Percentiles rank a stretch among this genome's conserved stretches.
These are phyloP conservation scores for Tenthredo livida DNA, from an alignment of 2,888 invertebrate genomes.

Conservation along the genomic window DNA sequence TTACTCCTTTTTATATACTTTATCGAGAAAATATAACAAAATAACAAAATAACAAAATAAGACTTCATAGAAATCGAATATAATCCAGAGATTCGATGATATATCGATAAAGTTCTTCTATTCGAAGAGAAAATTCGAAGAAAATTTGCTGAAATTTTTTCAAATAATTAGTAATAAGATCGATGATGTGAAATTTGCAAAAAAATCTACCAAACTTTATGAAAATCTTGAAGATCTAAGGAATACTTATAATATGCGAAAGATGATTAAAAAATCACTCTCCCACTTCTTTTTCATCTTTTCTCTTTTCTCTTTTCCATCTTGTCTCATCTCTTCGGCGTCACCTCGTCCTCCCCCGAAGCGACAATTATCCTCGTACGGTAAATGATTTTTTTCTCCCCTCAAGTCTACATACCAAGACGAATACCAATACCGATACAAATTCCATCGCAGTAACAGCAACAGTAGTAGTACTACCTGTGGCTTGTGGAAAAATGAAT, in stretches of 20 bases:
- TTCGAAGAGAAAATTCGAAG: too few relatives aligned
- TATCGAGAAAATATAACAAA: too few relatives aligned
- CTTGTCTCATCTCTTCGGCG: background rate
- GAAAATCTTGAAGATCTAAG: too few relatives aligned
- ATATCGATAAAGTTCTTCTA: too few relatives aligned
- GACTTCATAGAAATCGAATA: too few relatives aligned
- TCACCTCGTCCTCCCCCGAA: constrained; percentile 16
- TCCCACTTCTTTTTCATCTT: background rate
- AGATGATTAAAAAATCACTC: background rate
- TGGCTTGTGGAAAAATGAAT: constrained; percentile 29
- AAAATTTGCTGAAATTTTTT: too few relatives aligned
- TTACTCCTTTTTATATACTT: too few relatives aligned
- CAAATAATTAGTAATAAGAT: too few relatives aligned
- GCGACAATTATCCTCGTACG: constrained; percentile 45
- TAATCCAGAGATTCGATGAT: too few relatives aligned
- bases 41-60: too few relatives aligned
- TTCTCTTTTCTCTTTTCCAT: background rate
- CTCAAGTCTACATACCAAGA: background rate
- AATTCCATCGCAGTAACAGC: background rate
- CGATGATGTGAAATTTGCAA: too few relatives aligned
- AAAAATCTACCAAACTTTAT: too few relatives aligned
- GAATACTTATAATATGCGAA: background rate
- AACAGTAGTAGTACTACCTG: background rate
- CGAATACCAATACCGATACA: background rate
- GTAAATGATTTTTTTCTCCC: constrained; percentile 36